Evolutionary conservation across 2,113 vertebrate genomes (phyloP).

Genomic region (Notarius quadriscutis): DNA sequence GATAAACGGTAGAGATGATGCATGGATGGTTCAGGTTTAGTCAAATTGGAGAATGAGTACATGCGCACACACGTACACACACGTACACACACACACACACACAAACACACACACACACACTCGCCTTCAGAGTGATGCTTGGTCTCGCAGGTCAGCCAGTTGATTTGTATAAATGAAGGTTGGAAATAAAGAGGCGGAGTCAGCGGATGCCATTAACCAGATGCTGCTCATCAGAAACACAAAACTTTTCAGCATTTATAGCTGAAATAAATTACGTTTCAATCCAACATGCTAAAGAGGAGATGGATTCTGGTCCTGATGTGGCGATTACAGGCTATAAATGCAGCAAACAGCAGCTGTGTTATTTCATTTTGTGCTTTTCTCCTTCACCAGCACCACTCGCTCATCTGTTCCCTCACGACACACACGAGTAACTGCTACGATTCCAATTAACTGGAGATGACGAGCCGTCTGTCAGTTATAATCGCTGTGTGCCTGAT

Average conservation of each 20-base stretch:
- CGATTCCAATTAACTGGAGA: constrained; percentile 19
- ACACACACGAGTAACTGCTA: constrained; percentile 8
- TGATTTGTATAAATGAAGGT: background rate
- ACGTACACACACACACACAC: background rate
- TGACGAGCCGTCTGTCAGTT: constrained; percentile 28
- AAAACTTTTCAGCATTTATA: background rate
- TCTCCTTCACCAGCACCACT: background rate
- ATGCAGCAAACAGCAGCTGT: background rate
- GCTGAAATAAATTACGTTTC: background rate
- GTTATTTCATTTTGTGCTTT: background rate
- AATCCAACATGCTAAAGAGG: background rate
- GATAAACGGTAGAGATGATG: no score
- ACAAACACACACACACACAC: background rate
- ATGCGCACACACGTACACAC: background rate
- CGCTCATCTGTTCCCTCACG: background rate
- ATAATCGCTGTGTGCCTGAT: constrained; percentile 17
- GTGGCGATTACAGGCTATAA: background rate
- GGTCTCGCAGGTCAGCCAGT: background rate
- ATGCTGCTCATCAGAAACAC: background rate
- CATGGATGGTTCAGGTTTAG: background rate
- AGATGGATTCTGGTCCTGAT: background rate
- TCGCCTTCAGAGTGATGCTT: background rate
- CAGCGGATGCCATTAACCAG: background rate
- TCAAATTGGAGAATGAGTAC: background rate
- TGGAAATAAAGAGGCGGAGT: background rate